Evolutionary conservation across 2,797 vertebrate species (phyloP), one percentile per base, ranked within the genome.

Genomic region (Rhinichthys osculus): DNA sequence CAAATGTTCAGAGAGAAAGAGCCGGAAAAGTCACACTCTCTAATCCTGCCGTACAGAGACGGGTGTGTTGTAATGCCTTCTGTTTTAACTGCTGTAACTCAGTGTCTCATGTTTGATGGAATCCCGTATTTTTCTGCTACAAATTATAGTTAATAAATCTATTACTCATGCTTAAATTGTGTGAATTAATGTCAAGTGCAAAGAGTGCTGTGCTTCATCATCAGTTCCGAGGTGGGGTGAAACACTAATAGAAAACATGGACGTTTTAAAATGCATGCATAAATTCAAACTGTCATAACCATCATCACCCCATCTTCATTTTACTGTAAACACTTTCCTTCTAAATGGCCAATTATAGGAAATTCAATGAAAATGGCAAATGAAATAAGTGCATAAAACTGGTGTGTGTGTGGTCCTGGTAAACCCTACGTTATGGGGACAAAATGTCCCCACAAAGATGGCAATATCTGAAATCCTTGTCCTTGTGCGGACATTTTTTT

Each of bases 1-100:
- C 88, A 83, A 81, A 38, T 86, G 89, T 85, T 79, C 88, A 21
- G 50, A 84, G 50, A 59, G 50, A 85, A 82, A 30, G 81, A 88
- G 70, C 86, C 62, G 85, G 59, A 30, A 30, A 57, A 35, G 88
- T 81, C 79, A 47, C 35, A 64, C 87, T 69, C 11, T 62, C 78
- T 81, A 38, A 71, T 35, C 27, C 21, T 42, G 66, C n/a, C 9
- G 42, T 40, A 2, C 38, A n/a, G n/a, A 21, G 62, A 50, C 9
- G 59, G 44, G 27, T 16, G 17, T 19, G 67, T 9, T 69, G 42
- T 33, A 47, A 50, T n/a, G 47, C 27, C 4, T 21, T 47, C 30
- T 35, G 16, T 66, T 79, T 62, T 17, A 10, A 64, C 52, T 78
- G 74, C 54, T 33, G 30, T 8, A 40, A 40, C 13, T 77, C 74